Percentiles rank a stretch among this genome's conserved stretches.
Conservation (phyloP, 2,888 invertebrate species). For the Pterostichus niger region DNA sequence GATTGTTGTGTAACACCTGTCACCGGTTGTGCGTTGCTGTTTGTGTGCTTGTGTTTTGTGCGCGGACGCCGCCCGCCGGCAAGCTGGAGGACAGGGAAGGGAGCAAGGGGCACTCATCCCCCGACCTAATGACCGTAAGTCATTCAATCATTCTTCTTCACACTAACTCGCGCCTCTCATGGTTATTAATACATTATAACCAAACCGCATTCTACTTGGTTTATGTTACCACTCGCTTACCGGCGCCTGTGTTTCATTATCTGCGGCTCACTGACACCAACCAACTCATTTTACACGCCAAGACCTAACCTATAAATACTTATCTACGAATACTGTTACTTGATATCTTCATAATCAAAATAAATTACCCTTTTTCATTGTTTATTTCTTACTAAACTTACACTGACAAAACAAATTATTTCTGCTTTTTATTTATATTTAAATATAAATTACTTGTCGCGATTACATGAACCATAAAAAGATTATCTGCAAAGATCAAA, state of each 20-base stretch:
- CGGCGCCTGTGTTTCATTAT: slow-evolving; percentile 34
- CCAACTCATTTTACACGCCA: neutral
- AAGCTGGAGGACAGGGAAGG: slow-evolving; percentile 77
- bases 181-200: slow-evolving; percentile 30
- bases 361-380: no score
- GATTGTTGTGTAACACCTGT: slow-evolving; percentile 67
- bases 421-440: neutral
- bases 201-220: slow-evolving; percentile 3
- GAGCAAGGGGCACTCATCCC: slow-evolving; percentile 77
- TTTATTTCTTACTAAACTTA: no score
- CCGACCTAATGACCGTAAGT: slow-evolving; percentile 77
- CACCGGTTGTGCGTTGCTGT: slow-evolving; percentile 15
- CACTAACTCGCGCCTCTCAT: slow-evolving; percentile 42
- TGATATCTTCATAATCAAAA: slow-evolving; percentile 7
- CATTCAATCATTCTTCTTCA: slow-evolving; percentile 68
- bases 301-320: slow-evolving; percentile 29
- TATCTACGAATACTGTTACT: slow-evolving; percentile 7
- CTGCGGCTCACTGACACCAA: neutral
- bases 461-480: no score
- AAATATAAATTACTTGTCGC: neutral
- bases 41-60: slow-evolving; percentile 47
- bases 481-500: neutral
- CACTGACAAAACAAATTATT: neutral
- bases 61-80: slow-evolving; percentile 69
- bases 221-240: neutral